A percentile compares a stretch with the other conserved stretches of the same genome.
These are phyloP conservation scores for Leptonema lineaticorne DNA, from an alignment of 1,140 invertebrate species.

Conservation along the genomic window DNA sequence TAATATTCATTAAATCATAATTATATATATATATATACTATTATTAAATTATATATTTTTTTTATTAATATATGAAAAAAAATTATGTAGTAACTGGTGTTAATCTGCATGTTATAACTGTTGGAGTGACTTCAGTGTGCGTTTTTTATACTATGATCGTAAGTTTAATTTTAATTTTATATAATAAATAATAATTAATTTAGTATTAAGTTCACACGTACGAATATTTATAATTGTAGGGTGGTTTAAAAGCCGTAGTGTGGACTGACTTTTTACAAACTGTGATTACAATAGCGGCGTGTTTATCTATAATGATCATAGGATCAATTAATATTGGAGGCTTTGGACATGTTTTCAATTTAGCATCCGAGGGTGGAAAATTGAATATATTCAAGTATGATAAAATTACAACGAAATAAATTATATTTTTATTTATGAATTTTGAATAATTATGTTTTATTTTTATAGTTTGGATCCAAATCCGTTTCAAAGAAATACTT, in stretches of 20 bases:
- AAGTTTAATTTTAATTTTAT: constrained; percentile 46
- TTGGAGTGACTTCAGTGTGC: constrained; percentile 72
- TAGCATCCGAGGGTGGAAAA: constrained; percentile 57
- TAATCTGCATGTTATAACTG: constrained; percentile 68
- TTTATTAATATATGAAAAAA: constrained; percentile 24
- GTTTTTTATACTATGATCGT: constrained; percentile 76
- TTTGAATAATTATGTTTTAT: neutral
- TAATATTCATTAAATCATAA: no score
- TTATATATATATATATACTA: no score
- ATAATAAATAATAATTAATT: neutral
- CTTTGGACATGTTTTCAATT: constrained; percentile 61
- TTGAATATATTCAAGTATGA: constrained; percentile 50
- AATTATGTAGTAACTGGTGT: constrained; percentile 12
- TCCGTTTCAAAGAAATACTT: constrained; percentile 68
- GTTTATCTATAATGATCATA: constrained; percentile 67
- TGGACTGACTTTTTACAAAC: constrained; percentile 86
- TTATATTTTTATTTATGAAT: neutral
- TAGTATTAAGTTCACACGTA: neutral
- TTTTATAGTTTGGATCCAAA: constrained; percentile 61
- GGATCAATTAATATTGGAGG: constrained; percentile 69
- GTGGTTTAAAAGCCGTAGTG: constrained; percentile 83
- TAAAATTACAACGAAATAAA: constrained; percentile 52
- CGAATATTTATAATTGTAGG: constrained; percentile 54
- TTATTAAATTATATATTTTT: neutral
- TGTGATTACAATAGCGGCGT: constrained; percentile 71